Percentiles rank a stretch among this genome's conserved stretches.
These are phyloP conservation scores for Columbina picui DNA, from an alignment of 2,113 vertebrate genomes.

Conservation along the genomic window DNA sequence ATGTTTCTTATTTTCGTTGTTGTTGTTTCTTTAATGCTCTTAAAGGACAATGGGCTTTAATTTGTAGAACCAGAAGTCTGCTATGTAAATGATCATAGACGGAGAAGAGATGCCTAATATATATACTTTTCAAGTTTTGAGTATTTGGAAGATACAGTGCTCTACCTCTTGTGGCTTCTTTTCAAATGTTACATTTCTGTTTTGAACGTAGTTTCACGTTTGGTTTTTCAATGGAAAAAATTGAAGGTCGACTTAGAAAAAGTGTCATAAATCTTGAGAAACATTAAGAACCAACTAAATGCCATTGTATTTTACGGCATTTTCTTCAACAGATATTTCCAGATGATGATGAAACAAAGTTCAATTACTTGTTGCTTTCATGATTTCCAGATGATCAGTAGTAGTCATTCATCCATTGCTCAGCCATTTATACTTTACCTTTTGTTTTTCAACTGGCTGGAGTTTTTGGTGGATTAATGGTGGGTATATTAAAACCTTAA, in stretches of 20 bases:
- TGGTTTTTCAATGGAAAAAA: background rate
- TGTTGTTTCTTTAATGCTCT: background rate
- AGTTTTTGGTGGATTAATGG: background rate
- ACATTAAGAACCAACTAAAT: background rate
- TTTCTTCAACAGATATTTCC: background rate
- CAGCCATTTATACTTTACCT: background rate
- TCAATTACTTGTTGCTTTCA: background rate
- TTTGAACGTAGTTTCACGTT: background rate
- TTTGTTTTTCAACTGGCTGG: background rate
- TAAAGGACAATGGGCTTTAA: background rate
- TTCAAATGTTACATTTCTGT: background rate
- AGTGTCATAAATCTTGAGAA: background rate
- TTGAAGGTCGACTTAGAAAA: background rate
- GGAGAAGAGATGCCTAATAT: background rate
- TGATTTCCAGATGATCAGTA: background rate
- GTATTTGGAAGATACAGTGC: background rate
- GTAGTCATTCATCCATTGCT: background rate
- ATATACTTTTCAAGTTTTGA: background rate
- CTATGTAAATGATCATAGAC: background rate
- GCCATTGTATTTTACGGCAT: background rate
- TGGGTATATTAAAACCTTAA: background rate
- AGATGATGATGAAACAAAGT: background rate
- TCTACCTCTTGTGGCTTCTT: background rate
- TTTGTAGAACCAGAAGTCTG: background rate
- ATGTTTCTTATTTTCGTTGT: too few species aligned